Percentiles rank a stretch among this genome's conserved stretches.
phyloP scores from a whole-genome alignment of 2,113 vertebrate genomes.

The Oryzias woworae region DNA sequence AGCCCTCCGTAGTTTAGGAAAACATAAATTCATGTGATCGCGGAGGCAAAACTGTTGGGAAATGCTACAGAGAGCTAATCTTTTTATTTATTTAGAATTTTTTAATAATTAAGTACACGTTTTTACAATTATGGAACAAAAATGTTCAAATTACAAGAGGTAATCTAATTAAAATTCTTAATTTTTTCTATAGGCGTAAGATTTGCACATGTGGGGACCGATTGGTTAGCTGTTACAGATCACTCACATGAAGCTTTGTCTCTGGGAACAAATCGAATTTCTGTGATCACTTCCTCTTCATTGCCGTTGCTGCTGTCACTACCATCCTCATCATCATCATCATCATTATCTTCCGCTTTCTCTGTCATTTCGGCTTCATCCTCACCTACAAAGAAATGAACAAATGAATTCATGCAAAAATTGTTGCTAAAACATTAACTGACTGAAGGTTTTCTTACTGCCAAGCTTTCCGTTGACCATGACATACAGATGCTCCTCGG shows the following conservation, averaged over 20 bases:
- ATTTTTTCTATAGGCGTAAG: too few species aligned
- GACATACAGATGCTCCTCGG: slow-evolving; percentile 92
- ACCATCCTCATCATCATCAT: slow-evolving; percentile 70
- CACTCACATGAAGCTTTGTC: slow-evolving; percentile 91
- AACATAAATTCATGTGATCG: too few species aligned
- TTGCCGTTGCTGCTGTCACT: slow-evolving; percentile 52
- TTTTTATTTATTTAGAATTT: too few species aligned
- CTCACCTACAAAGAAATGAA: slow-evolving; percentile 60
- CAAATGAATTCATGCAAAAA: background rate
- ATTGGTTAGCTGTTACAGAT: background rate
- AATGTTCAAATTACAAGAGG: too few species aligned
- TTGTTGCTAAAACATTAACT: background rate
- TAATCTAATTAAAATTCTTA: too few species aligned
- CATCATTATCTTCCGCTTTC: slow-evolving; percentile 47
- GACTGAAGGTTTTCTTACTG: slow-evolving; percentile 71
- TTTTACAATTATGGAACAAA: too few species aligned
- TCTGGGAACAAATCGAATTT: slow-evolving; percentile 91
- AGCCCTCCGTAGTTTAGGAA: too few species aligned
- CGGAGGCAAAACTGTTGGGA: too few species aligned
- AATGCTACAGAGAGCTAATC: too few species aligned
- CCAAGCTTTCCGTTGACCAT: slow-evolving; percentile 92
- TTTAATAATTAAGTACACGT: too few species aligned
- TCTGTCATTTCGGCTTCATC: slow-evolving; percentile 81
- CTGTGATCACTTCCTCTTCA: slow-evolving; percentile 83
- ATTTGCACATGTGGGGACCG: too few species aligned